Evolutionary conservation across 2,797 vertebrate genomes (phyloP), one percentile per base, ranked within the genome.

Genomic region (Sebastes matsubarae): DNA sequence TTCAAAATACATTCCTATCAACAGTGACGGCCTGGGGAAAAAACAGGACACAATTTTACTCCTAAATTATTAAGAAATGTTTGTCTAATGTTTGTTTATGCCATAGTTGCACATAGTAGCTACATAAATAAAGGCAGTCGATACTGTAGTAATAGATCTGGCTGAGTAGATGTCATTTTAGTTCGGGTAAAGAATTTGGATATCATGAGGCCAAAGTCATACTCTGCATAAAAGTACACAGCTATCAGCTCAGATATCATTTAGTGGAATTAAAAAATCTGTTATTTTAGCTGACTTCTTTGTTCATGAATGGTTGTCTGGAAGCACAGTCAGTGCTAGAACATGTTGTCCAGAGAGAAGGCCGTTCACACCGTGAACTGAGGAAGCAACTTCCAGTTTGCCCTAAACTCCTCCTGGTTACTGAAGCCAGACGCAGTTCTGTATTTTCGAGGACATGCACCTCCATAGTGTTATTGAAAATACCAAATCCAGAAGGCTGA

Each of bases 1-100:
- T 77, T 74, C 20, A 63, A 13, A 84, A 75, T 38, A 55, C 3
- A 80, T 65, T 69, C 32, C 8, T 42, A 29, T 63, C 52, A 32
- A 80, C 71, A 65, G 14, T 46, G 65, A 64, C n/a, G 32, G 20
- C 61, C 29, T 36, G 11, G 6, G 1, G 25, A 52, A 20, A 63
- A 54, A 67, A 29, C 50, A n/a, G 55, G 54, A 54, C 30, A 68
- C 66, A 27, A 6, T 46, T 83, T 54, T 25, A 25, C 8, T 63
- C 8, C 25, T 30, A 11, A 58, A 71, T 29, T 57, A 65, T 69
- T 22, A 66, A 46, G 25, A 70, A 20, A 30, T 46, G 14, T 54
- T 42, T 58, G 36, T 25, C 2, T 22, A 14, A 65, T 70, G 20
- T 59, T 32, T 65, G 25, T 68, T 25, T 25, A 16, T 9, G 20